phyloP scores from a whole-genome alignment of 2,888 invertebrate genomes.

The Parascotia fuliginaria region DNA sequence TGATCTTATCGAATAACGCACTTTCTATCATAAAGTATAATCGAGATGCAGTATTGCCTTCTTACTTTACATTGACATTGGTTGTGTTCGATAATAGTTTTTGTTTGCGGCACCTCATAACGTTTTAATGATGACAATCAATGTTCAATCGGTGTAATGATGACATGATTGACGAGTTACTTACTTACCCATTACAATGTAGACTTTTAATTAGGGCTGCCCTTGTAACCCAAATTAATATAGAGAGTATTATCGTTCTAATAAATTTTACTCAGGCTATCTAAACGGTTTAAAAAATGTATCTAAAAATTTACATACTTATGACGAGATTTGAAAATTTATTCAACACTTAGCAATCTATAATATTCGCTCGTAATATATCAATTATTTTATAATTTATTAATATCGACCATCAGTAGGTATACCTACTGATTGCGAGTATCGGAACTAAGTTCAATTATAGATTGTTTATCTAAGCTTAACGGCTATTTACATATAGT shows the following conservation, averaged over 20 bases:
- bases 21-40: not conserved
- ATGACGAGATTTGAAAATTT: conserved; percentile 1
- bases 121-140: too few relatives aligned
- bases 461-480: conserved; percentile 35
- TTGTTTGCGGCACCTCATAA: not conserved
- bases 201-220: too few relatives aligned
- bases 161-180: too few relatives aligned
- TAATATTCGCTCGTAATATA: conserved; percentile 9
- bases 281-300: too few relatives aligned
- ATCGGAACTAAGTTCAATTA: not conserved
- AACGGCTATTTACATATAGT: conserved; percentile 22
- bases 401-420: conserved; percentile 37
- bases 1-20: not conserved
- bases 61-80: not conserved
- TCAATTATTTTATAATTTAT: conserved; percentile 27
- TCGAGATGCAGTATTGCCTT: not conserved
- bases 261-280: too few relatives aligned
- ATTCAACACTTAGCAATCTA: conserved; percentile 13
- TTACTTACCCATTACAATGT: too few relatives aligned
- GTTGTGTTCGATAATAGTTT: not conserved
- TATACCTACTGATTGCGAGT: not conserved
- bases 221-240: too few relatives aligned
- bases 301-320: not conserved
- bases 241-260: too few relatives aligned
- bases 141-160: too few relatives aligned